phyloP scores from a whole-genome alignment of 2,888 invertebrate genomes.

The Maniola hyperantus region DNA sequence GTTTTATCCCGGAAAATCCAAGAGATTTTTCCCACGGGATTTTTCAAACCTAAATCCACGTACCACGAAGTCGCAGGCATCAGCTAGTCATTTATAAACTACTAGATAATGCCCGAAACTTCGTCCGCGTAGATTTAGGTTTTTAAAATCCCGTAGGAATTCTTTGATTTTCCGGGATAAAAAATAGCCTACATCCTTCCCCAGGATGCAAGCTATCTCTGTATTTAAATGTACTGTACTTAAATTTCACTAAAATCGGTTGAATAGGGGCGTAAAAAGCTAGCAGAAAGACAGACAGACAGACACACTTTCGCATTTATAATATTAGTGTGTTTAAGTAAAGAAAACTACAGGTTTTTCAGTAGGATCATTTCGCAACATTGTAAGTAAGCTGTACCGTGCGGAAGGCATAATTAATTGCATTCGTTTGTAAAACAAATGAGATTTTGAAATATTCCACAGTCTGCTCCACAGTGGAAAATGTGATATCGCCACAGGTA shows the following conservation, averaged over 20 bases:
- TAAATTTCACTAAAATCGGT: too few relatives aligned
- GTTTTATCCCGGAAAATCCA: neutral
- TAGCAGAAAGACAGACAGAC: too few relatives aligned
- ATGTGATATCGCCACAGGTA: conserved; percentile 6
- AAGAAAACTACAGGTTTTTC: neutral
- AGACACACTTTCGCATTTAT: too few relatives aligned
- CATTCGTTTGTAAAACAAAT: conserved; percentile 36
- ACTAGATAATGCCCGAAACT: too few relatives aligned
- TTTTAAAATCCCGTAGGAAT: too few relatives aligned
- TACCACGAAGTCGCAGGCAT: neutral
- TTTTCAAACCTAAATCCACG: neutral
- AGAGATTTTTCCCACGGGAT: neutral
- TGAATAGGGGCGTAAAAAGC: too few relatives aligned
- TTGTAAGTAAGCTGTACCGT: conserved; percentile 30
- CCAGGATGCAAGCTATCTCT: too few relatives aligned
- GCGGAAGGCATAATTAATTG: conserved; percentile 28
- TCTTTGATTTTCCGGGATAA: too few relatives aligned
- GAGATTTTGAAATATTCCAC: conserved; percentile 27
- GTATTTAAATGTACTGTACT: too few relatives aligned
- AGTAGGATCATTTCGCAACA: conserved; percentile 1
- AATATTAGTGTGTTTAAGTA: too few relatives aligned
- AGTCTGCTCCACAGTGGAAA: neutral
- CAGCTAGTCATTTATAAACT: neutral
- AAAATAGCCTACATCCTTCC: too few relatives aligned
- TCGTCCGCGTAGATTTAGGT: too few relatives aligned